These are phyloP conservation scores for Pachyrhynchus sulphureomaculatus DNA, from an alignment of 1,140 invertebrate genomes.

Conservation along the genomic window DNA sequence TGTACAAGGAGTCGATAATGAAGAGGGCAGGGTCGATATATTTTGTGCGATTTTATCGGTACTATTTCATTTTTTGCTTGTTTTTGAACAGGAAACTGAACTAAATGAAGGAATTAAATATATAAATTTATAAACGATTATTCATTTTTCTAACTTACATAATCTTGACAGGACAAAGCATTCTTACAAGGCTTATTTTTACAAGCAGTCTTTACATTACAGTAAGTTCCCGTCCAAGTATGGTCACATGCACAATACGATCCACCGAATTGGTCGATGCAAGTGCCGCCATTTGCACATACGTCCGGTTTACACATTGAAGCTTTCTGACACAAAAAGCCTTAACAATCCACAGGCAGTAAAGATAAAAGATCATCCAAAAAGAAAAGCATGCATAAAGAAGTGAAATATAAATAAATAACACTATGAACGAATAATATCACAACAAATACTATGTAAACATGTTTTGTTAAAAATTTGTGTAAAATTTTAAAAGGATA, in stretches of 20 bases:
- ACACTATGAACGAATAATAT: too few relatives aligned
- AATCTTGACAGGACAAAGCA: slow-evolving; percentile 59
- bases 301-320: slow-evolving; percentile 53
- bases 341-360: slow-evolving; percentile 48
- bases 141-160: slow-evolving; percentile 58
- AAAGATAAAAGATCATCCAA: background rate
- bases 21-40: too few relatives aligned
- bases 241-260: slow-evolving; percentile 57
- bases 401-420: too few relatives aligned
- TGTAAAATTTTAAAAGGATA: too few relatives aligned
- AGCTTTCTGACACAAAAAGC: slow-evolving; percentile 62
- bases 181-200: slow-evolving; percentile 59
- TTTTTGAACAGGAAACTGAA: too few relatives aligned
- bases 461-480: too few relatives aligned
- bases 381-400: slow-evolving; percentile 44
- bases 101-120: too few relatives aligned
- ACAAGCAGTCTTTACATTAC: slow-evolving; percentile 54
- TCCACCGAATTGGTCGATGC: slow-evolving; percentile 56
- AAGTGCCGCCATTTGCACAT: slow-evolving; percentile 64
- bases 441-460: too few relatives aligned
- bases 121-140: too few relatives aligned
- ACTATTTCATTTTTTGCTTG: too few relatives aligned
- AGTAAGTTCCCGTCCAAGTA: slow-evolving; percentile 60
- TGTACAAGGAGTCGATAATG: too few relatives aligned
- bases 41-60: too few relatives aligned